Evolutionary conservation across 2,888 invertebrate genomes (phyloP), one percentile per base, ranked within the genome.

Genomic region (Margaritifera margaritifera): DNA sequence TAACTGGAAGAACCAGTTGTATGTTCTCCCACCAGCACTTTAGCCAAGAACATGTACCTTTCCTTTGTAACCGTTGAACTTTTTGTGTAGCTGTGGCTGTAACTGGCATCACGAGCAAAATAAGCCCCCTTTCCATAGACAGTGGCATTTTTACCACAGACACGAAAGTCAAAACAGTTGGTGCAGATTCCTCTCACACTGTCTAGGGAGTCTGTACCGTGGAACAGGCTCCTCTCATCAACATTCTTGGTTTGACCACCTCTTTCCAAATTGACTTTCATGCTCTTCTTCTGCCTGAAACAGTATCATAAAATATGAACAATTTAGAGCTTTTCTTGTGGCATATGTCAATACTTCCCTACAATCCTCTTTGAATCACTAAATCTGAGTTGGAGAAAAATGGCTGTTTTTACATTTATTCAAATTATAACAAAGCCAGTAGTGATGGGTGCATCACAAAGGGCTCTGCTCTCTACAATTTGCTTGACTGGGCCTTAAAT

Each of bases 41-140:
- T 66, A 1, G 80, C 83, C 51, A 77, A 57, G 58, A 86, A 84
- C 81, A 86, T 80, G 62, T 74, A 80, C 20, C 74, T 66, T 4
- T 68, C 57, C 22, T 58, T 62, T 6, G n/a, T 54, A 42, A 27
- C 31, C 5, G 42, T 53, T 8, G 31, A 55, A 18, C 58, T 62
- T 5, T 24, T 59, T 27, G 75, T 74, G 69, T 81, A 83, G 27
- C 31, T 61, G 57, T 80, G 70, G 54, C 80, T 79, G 64, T 80
- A 81, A 58, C 75, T 78, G 50, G 81, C 72, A 57, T 74, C 72
- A n/a, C 31, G 63, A 11, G 80, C 81, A 72, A 82, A 82, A 62
- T 83, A 83, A 42, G 78, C 76, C 24, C 85, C 85, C 58, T 80
- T 74, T 11, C 85, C 85, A 71, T 79, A 82, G 50, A 81, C 60